Base-by-base conservation (phyloP, 2,888 invertebrate genomes). In the Ichneumon xanthorius region DNA sequence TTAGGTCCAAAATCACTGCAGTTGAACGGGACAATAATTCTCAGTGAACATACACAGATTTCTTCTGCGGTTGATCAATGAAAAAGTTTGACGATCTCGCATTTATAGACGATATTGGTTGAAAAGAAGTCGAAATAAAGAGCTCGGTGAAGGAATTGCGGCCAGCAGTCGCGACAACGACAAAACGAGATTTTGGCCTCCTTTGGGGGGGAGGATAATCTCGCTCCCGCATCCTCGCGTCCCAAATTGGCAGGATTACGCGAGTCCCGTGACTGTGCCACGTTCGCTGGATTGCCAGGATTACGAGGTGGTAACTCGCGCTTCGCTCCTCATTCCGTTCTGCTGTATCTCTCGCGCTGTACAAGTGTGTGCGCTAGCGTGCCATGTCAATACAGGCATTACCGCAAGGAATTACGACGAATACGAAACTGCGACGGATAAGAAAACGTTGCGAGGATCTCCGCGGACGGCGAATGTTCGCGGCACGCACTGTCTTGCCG, bases 191-290 rank as follows among this genome's bases (percentile, higher is more conserved):
- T 80, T 14, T 65, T 71, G 55, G 50, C 11, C 58, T 70, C 48
- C 85, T 85, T 75, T 65, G 70, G 71, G 81, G 70, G 73, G 82
- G 26, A 26, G 58, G 85, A 84, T 89, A 85, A 89, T 87, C 88
- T 86, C 79, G 67, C 81, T 67, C 87, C 78, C 80, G 82, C 72
- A 53, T 87, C 78, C 89, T 88, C 87, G 87, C 87, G 90, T 87
- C 86, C 89, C 90, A 93, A 93, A 93, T 93, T 92, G 93, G 90
- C 91, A 89, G 93, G 93, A 93, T 93, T 93, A 92, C 91, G 87
- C 86, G 87, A 82, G 88, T 87, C 67, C 87, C 87, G 90, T 91
- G 92, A 92, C 90, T 90, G 89, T 89, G 90, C 91, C 89, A 89
- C 91, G 90, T 91, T 89, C 91, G 90, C 90, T 91, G 93, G 92